A percentile compares a stretch with the other conserved stretches of the same genome.
Conservation (phyloP, 2,888 invertebrate genomes). For the Helleia helle region DNA sequence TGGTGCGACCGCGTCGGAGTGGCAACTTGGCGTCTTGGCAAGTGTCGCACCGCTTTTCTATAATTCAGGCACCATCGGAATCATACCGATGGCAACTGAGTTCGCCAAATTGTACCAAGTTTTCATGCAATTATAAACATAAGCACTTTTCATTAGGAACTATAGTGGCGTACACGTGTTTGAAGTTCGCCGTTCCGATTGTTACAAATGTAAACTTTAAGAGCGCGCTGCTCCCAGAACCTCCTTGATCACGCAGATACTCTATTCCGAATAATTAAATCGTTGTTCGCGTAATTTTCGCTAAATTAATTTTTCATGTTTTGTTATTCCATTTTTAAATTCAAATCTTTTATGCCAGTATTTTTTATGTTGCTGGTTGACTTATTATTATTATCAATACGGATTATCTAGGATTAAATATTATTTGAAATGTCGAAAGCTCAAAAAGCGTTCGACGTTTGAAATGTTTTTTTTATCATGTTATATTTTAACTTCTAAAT, state of each 20-base stretch:
- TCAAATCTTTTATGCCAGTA: too few species aligned
- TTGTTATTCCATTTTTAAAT: too few species aligned
- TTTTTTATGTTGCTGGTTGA: too few species aligned
- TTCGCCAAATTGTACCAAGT: conserved; percentile 17
- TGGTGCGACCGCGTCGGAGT: conserved; percentile 47
- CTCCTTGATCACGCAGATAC: conserved; percentile 18
- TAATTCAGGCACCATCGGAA: conserved; percentile 45
- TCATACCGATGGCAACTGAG: conserved; percentile 18
- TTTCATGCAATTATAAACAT: conserved; percentile 16
- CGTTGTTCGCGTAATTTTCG: conserved; percentile 13
- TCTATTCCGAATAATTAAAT: conserved; percentile 19
- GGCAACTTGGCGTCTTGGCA: conserved; percentile 41
- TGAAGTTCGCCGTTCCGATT: conserved; percentile 12
- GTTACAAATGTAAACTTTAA: conserved; percentile 14
- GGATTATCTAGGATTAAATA: too few species aligned
- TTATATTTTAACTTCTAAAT: background rate
- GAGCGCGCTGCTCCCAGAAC: conserved; percentile 14
- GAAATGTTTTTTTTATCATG: too few species aligned
- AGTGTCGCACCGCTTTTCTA: conserved; percentile 50
- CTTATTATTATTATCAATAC: too few species aligned
- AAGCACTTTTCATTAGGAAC: conserved; percentile 15
- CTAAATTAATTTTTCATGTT: too few species aligned
- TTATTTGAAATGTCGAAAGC: too few species aligned
- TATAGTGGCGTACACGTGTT: conserved; percentile 12
- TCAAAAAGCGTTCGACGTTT: too few species aligned